phyloP scores from a whole-genome alignment of 92 coral and sea anemone genomes.

The Epizoanthus scotinus region DNA sequence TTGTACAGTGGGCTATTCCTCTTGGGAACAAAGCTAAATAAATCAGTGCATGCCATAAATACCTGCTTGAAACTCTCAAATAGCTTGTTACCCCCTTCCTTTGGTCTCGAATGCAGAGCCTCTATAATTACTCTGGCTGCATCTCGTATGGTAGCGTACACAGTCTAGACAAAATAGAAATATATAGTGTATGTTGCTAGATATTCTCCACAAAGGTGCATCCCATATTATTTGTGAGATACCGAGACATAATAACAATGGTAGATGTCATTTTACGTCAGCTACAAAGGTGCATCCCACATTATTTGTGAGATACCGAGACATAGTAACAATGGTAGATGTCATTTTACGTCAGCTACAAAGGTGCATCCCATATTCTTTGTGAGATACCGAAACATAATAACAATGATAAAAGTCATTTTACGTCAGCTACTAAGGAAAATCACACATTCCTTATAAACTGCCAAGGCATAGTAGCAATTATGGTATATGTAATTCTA shows the following conservation, averaged over 20 bases:
- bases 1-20: too few species aligned
- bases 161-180: constrained; percentile 19
- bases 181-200: too few species aligned
- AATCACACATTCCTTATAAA: background rate
- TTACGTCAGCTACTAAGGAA: background rate
- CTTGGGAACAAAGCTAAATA: too few species aligned
- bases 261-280: background rate
- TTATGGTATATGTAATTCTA: background rate
- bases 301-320: too few species aligned
- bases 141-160: constrained; percentile 49
- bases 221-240: too few species aligned
- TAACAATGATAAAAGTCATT: too few species aligned
- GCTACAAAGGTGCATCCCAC: too few species aligned
- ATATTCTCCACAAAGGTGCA: too few species aligned
- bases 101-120: background rate
- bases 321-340: background rate
- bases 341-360: background rate
- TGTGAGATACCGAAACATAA: background rate
- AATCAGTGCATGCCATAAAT: background rate
- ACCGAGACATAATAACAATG: background rate
- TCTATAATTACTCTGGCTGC: constrained; percentile 28
- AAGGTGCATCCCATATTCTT: too few species aligned
- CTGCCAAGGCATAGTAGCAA: background rate
- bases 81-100: background rate
- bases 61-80: background rate